Percentiles rank a stretch among this genome's conserved stretches.
Evolutionary conservation across 2,113 vertebrate species (phyloP).

Genomic region (Prionailurus bengalensis): DNA sequence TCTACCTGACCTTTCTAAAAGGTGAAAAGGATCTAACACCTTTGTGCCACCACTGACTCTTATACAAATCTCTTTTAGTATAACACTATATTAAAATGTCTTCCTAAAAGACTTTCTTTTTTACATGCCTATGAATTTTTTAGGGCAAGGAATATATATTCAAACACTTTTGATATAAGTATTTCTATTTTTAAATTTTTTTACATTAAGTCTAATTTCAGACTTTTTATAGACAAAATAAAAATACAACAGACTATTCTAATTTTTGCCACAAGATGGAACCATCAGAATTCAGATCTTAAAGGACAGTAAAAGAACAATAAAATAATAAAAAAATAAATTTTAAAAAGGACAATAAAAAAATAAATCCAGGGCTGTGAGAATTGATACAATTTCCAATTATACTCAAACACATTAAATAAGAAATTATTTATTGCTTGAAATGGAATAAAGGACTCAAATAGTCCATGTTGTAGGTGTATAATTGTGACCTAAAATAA

Average conservation of each 20-base stretch:
- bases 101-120: not conserved
- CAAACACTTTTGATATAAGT: not conserved
- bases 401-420: not conserved
- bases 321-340: not conserved
- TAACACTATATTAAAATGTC: not conserved
- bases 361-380: not conserved
- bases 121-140: not conserved
- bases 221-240: not conserved
- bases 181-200: slow-evolving; percentile 3
- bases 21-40: not conserved
- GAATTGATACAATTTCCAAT: slow-evolving; percentile 3
- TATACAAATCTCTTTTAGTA: not conserved
- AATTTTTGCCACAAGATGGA: slow-evolving; percentile 86
- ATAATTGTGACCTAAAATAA: not conserved
- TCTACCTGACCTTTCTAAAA: not conserved
- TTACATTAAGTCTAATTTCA: slow-evolving; percentile 60
- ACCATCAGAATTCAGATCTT: slow-evolving; percentile 83
- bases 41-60: not conserved
- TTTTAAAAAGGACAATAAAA: not conserved
- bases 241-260: slow-evolving; percentile 64
- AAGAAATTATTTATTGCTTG: not conserved
- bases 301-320: not conserved
- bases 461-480: not conserved
- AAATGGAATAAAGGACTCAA: not conserved
- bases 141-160: not conserved